Percentiles rank a stretch among this genome's conserved stretches.
Conservation (phyloP, 2,113 vertebrate species). For the Scortum barcoo region DNA sequence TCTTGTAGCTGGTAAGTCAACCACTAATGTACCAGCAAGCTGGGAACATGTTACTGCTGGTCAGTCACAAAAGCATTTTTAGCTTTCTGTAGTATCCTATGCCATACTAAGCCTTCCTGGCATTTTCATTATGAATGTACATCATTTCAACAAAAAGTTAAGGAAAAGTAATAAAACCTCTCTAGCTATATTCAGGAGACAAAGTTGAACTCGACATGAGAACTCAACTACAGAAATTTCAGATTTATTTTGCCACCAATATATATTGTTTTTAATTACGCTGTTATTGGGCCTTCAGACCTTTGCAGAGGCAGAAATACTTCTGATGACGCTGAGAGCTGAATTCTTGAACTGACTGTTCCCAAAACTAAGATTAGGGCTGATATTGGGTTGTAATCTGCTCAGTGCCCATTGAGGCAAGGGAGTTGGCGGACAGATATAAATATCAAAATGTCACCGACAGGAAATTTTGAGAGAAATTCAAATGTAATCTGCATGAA, state of each 20-base stretch:
- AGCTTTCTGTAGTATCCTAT: not conserved
- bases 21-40: not conserved
- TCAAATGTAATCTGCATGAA: conserved; percentile 7
- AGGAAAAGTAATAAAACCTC: too few species aligned
- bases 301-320: not conserved
- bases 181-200: not conserved
- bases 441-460: not conserved
- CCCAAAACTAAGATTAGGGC: not conserved
- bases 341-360: not conserved
- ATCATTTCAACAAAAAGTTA: not conserved
- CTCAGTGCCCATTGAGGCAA: not conserved
- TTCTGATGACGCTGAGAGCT: not conserved
- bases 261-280: not conserved
- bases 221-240: too few species aligned
- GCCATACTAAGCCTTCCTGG: too few species aligned
- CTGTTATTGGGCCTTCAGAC: not conserved
- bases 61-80: not conserved
- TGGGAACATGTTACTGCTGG: not conserved
- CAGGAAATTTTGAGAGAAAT: conserved; percentile 3
- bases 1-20: too few species aligned
- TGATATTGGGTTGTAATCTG: not conserved
- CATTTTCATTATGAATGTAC: too few species aligned
- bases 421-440: not conserved
- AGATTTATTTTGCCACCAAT: not conserved
- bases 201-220: too few species aligned